Conservation (phyloP, 1,140 invertebrate genomes). For the Dreissena polymorpha region DNA sequence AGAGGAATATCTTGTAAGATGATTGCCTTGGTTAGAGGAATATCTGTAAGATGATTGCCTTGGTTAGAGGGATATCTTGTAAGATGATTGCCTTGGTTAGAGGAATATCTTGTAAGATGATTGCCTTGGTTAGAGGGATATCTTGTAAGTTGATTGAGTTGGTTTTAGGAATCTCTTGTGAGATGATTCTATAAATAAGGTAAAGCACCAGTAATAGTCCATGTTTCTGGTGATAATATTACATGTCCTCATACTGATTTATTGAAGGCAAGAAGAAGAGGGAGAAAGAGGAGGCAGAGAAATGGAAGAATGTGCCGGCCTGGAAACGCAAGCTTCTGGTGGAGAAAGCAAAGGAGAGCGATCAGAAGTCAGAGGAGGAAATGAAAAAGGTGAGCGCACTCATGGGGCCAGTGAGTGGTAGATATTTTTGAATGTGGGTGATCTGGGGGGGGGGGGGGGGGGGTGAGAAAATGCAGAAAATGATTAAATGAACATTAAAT, state of each 20-base stretch:
- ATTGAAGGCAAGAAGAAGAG: constrained; percentile 64
- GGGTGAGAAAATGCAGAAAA: background rate
- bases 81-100: background rate
- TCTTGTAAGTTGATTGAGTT: constrained; percentile 57
- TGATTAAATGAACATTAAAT: background rate
- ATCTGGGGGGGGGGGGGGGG: background rate
- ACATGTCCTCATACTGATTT: background rate
- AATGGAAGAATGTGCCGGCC: constrained; percentile 74
- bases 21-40: too few species aligned
- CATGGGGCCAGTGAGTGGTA: background rate
- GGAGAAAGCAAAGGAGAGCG: constrained; percentile 66
- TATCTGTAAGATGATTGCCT: too few species aligned
- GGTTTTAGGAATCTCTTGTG: background rate
- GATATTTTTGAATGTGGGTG: background rate
- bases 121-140: constrained; percentile 58
- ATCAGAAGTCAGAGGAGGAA: constrained; percentile 29
- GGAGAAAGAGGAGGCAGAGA: constrained; percentile 68
- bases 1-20: constrained; percentile 20
- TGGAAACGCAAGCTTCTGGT: constrained; percentile 73
- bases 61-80: too few species aligned
- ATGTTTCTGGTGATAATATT: too few species aligned
- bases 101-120: constrained; percentile 20
- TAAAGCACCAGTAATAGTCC: too few species aligned
- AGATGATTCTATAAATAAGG: too few species aligned
- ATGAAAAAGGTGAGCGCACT: constrained; percentile 10